A percentile compares a stretch with the other conserved stretches of the same genome.
Conservation (phyloP, 2,888 invertebrate species). For the Anarsia innoxiella region DNA sequence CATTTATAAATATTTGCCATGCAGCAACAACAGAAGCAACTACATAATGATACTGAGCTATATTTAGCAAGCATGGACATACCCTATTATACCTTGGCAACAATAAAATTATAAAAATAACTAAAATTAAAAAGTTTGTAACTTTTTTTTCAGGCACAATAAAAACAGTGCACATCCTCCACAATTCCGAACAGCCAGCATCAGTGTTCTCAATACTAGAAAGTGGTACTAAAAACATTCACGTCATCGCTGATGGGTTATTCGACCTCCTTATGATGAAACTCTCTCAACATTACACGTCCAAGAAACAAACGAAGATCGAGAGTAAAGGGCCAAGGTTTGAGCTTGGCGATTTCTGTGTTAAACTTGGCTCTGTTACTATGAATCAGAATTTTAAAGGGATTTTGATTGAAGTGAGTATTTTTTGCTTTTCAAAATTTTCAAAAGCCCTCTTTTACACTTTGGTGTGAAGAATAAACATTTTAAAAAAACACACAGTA, state of each 20-base stretch:
- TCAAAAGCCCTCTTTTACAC: background rate
- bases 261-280: constrained; percentile 95
- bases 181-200: constrained; percentile 96
- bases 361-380: constrained; percentile 94
- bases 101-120: no score
- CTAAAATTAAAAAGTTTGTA: background rate
- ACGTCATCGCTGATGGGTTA: constrained; percentile 91
- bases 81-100: no score
- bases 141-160: constrained; percentile 75
- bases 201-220: constrained; percentile 95
- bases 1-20: no score
- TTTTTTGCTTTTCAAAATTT: background rate
- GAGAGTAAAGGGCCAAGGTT: constrained; percentile 92
- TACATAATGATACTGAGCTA: no score
- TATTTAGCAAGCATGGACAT: no score
- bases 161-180: constrained; percentile 92
- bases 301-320: constrained; percentile 91
- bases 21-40: no score
- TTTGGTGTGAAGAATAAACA: no score
- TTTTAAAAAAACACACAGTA: no score
- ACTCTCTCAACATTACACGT: constrained; percentile 89
- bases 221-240: constrained; percentile 88
- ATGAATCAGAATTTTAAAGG: constrained; percentile 96
- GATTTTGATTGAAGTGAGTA: constrained; percentile 87
- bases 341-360: constrained; percentile 93